phyloP scores from a whole-genome alignment of 1,140 invertebrate species.

The Ceratosolen solmsi region DNA sequence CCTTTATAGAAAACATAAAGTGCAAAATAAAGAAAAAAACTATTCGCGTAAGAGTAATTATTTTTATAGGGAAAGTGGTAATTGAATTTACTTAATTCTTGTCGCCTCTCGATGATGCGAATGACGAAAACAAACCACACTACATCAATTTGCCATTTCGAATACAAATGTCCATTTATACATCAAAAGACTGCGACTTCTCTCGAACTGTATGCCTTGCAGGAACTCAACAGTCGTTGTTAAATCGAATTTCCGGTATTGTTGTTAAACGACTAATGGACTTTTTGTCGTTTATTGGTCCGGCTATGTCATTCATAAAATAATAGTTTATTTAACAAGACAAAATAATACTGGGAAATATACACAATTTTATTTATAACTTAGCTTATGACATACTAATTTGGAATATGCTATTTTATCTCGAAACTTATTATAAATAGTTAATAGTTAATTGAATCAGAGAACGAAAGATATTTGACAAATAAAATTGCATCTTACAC shows the following conservation, averaged over 20 bases:
- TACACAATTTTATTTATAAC: not conserved
- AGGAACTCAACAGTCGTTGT: not conserved
- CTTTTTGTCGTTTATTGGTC: constrained; percentile 22
- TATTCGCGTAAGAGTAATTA: too few species aligned
- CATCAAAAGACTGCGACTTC: too few species aligned
- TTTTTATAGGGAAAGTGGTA: too few species aligned
- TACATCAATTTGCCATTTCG: not conserved
- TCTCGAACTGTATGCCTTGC: too few species aligned
- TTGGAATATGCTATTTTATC: not conserved
- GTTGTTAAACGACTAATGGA: not conserved
- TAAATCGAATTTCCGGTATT: constrained; percentile 39
- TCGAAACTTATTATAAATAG: not conserved
- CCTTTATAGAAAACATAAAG: too few species aligned
- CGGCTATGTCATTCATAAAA: not conserved
- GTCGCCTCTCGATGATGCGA: not conserved
- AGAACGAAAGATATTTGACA: too few species aligned
- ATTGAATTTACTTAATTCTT: too few species aligned
- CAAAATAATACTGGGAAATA: not conserved
- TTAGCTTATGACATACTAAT: not conserved
- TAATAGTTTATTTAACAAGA: not conserved
- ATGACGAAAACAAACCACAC: not conserved
- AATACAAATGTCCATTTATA: too few species aligned
- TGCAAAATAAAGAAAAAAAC: too few species aligned
- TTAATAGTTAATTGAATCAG: too few species aligned
- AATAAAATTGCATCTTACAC: too few species aligned